Conservation (phyloP, 1,140 invertebrate genomes). For the Ruditapes philippinarum region DNA sequence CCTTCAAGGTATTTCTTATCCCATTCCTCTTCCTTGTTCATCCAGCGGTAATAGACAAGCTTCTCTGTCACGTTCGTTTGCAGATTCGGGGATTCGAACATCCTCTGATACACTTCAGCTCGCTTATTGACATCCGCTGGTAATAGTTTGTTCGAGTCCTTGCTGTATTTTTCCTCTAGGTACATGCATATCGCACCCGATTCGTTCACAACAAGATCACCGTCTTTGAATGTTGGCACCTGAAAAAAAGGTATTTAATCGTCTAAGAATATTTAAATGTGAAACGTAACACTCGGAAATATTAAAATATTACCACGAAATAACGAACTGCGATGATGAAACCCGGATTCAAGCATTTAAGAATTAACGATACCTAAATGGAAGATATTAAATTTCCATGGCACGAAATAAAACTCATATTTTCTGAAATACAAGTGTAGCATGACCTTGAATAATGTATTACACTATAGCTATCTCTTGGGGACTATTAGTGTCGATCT, state of each 20-base stretch:
- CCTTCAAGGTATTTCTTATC: constrained; percentile 4
- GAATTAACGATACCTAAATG: too few species aligned
- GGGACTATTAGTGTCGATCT: too few species aligned
- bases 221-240: constrained; percentile 74
- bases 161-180: constrained; percentile 59
- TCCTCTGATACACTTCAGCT: constrained; percentile 23
- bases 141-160: not conserved
- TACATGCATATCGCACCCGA: constrained; percentile 71
- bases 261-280: too few species aligned
- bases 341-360: too few species aligned
- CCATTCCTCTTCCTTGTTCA: constrained; percentile 44
- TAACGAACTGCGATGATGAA: too few species aligned
- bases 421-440: too few species aligned
- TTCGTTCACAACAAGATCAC: constrained; percentile 74
- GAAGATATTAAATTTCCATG: too few species aligned
- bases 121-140: not conserved
- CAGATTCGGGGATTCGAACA: constrained; percentile 29
- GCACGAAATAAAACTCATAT: too few species aligned
- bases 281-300: too few species aligned
- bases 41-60: constrained; percentile 27
- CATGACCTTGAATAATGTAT: too few species aligned
- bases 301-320: too few species aligned
- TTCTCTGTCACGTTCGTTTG: not conserved
- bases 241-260: constrained; percentile 55
- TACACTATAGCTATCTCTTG: too few species aligned